Percentiles rank a stretch among this genome's conserved stretches.
Evolutionary conservation across 2,113 vertebrate genomes (phyloP).

Genomic region (Oxyruncus cristatus): DNA sequence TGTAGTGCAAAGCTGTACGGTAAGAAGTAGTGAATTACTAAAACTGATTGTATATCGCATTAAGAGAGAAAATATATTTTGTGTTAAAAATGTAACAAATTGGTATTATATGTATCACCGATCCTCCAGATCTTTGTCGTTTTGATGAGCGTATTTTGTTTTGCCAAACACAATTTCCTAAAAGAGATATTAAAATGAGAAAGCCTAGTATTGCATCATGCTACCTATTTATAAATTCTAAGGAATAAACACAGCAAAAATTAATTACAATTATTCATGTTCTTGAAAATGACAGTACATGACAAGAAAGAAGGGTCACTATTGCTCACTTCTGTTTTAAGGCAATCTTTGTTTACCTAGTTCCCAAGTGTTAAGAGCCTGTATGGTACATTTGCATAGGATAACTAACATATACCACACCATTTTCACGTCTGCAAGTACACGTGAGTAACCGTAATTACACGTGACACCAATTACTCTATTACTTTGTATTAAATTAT

Average conservation of each 20-base stretch:
- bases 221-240: conserved; percentile 69
- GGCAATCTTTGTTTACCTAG: conserved; percentile 80
- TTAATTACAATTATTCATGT: conserved; percentile 71
- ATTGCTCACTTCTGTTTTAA: conserved; percentile 66
- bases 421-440: conserved; percentile 99
- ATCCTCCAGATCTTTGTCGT: neutral
- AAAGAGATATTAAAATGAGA: conserved; percentile 36
- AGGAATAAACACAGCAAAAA: conserved; percentile 70
- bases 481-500: conserved; percentile 99
- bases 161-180: conserved; percentile 43
- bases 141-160: conserved; percentile 36
- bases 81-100: neutral
- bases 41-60: neutral
- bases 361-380: conserved; percentile 85
- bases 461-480: conserved; percentile 99
- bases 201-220: conserved; percentile 42
- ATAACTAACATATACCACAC: conserved; percentile 97
- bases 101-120: neutral
- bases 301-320: conserved; percentile 70
- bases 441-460: conserved; percentile 99
- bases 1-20: neutral
- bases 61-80: neutral
- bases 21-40: neutral
- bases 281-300: conserved; percentile 70
- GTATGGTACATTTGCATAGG: conserved; percentile 94